Base-by-base conservation (phyloP, 2,113 vertebrate species). In the Proterorhinus semilunaris region DNA sequence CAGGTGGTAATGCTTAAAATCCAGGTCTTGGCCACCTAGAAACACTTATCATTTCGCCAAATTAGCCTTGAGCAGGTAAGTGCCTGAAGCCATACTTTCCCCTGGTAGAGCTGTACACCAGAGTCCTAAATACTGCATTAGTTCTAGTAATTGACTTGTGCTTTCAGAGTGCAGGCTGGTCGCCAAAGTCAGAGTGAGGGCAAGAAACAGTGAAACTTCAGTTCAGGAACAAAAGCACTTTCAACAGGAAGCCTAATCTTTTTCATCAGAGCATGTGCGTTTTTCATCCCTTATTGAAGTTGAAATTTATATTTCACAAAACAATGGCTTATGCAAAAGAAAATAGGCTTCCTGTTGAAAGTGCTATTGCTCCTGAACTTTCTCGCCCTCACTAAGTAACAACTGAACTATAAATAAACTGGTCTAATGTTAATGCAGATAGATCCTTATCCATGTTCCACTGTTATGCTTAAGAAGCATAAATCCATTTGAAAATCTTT, bases 21-120 rank as follows among this genome's bases (percentile, higher is more conserved):
- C 54, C 58, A 45, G 36, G 42, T n/a, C 42, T 61, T 2, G 15
- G 58, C 13, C 58, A 61, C 36, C 12, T 43, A 15, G 13, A 61
- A 44, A 44, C 42, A 61, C 58, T 54, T 27, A 61, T 61, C 42
- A n/a, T 15, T 44, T 43, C 12, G 12, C 12, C 58, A 61, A 44
- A 44, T 36, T 9, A 15, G 42, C 58, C 42, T n/a, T n/a, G 13
- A 61, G 15, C 58, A 7, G n/a, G 42, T 44, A 15, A 44, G 42
- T 10, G 58, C 58, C 58, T 61, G 7, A 61, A 61, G 42, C 42
- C 42, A 61, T 43, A 61, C 36, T 65, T 67, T 49, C 78, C 46
- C 62, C 50, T 71, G 55, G 55, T 58, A 42, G 55, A 58, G 27
- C 12, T 6, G 53, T 27, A 55, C 17, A 55, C 53, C 53, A 5